Evolutionary conservation across 2,797 vertebrate genomes (phyloP), one percentile per base, ranked within the genome.

Genomic region (Takifugu rubripes): DNA sequence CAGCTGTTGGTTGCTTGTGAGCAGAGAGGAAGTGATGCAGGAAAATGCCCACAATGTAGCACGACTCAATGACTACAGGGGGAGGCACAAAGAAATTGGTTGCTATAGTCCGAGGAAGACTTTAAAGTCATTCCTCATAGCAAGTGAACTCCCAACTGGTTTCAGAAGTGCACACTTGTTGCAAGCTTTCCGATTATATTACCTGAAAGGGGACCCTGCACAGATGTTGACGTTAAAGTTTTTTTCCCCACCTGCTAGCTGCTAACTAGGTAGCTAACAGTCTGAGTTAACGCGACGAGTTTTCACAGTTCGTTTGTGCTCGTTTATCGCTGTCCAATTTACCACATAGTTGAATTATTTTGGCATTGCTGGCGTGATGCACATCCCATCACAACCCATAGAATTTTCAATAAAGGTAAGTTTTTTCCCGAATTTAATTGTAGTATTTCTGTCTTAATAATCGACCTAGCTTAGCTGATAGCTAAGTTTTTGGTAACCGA

Each of bases 11-110:
- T 31, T 51, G 66, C 66, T 61, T 10, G 70, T 52, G 51, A 56
- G 64, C 71, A 70, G 84, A 72, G 80, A 88, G 89, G 90, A 93
- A 90, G 89, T 90, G 90, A 93, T 89, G 91, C 84, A 83, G 85
- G 82, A 82, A 86, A 83, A 84, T 87, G 84, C 72, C 85, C 83
- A 84, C 84, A 85, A 86, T 84, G 88, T 87, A 84, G 79, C 84
- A 74, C 0, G 83, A 83, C 73, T 88, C 86, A 79, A 74, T 87
- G 88, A 90, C 79, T 84, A 79, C 81, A 84, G 75, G 82, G 81
- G 88, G 84, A 88, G 86, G 84, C 87, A 89, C 84, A 91, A 90
- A 89, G 90, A 90, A 84, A 87, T 56, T 54, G 73, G 51, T 56
- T 65, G 71, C 59, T 69, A 65, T 63, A 64, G 54, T 72, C 45